Conservation (phyloP, 2,888 invertebrate genomes). For the Reticulitermes lucifugus region DNA sequence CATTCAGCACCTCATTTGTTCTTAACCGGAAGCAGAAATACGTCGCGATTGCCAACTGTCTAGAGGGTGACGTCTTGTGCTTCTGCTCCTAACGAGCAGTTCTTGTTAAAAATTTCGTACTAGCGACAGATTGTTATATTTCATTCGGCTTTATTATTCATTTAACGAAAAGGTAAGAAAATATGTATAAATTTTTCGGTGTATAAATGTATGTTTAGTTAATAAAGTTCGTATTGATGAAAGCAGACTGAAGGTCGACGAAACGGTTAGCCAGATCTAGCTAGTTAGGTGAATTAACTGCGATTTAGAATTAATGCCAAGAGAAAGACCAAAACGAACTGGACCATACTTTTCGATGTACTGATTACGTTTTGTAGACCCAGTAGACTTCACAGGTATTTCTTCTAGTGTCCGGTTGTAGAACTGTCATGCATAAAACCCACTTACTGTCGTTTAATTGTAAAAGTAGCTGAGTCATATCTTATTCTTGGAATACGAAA, state of each 20-base stretch:
- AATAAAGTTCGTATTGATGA: background rate
- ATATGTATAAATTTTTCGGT: background rate
- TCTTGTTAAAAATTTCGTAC: background rate
- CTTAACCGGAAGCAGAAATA: conserved; percentile 24
- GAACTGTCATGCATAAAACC: background rate
- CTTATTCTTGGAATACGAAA: background rate
- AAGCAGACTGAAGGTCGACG: conserved; percentile 17
- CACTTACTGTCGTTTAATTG: background rate
- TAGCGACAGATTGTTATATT: background rate
- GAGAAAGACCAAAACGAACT: background rate
- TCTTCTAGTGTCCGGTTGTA: background rate
- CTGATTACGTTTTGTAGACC: background rate
- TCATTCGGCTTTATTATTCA: background rate
- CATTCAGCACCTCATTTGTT: conserved; percentile 18
- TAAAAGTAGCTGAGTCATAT: conserved; percentile 46
- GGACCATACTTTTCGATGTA: background rate
- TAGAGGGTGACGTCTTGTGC: conserved; percentile 44
- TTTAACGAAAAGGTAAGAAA: conserved; percentile 2
- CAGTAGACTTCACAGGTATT: background rate
- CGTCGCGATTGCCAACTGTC: conserved; percentile 45
- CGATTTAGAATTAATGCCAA: background rate
- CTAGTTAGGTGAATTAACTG: background rate
- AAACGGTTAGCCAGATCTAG: background rate
- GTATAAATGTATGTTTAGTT: background rate
- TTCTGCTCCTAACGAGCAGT: conserved; percentile 29